phyloP scores from a whole-genome alignment of 2,888 invertebrate species.

The Cetonia aurata region DNA sequence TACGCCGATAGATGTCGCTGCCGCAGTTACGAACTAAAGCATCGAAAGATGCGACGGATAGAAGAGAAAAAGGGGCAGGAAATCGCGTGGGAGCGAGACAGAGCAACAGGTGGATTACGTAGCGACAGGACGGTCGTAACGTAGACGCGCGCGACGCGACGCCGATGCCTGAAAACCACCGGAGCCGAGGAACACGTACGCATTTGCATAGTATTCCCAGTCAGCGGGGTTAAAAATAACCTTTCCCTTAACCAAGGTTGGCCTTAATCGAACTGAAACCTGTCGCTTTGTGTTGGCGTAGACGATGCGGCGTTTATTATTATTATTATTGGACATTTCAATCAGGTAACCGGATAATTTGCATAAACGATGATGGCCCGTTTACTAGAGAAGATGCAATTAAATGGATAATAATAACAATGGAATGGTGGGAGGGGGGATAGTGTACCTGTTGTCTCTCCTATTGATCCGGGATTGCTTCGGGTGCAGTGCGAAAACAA shows the following conservation, averaged over 20 bases:
- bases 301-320: neutral
- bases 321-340: no score
- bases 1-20: constrained; percentile 8
- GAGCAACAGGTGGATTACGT: constrained; percentile 32
- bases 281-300: neutral
- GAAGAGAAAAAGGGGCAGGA: constrained; percentile 8
- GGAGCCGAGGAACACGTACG: neutral
- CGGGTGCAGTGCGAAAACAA: no score
- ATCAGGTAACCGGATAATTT: constrained; percentile 8
- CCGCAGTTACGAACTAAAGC: neutral
- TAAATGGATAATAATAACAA: constrained; percentile 8
- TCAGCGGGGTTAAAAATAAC: constrained; percentile 24
- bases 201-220: constrained; percentile 20
- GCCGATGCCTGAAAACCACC: constrained; percentile 1
- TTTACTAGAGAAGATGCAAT: constrained; percentile 6
- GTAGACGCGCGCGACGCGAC: neutral
- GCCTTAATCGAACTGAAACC: constrained; percentile 16
- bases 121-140: neutral
- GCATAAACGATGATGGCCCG: constrained; percentile 1
- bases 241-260: constrained; percentile 13
- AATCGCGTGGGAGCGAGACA: constrained; percentile 26
- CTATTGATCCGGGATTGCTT: no score
- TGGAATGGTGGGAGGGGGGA: neutral
- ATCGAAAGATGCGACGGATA: neutral
- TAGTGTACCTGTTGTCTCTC: neutral